These are phyloP conservation scores for Malurus splendens DNA, from an alignment of 2,797 vertebrate genomes.

Conservation along the genomic window DNA sequence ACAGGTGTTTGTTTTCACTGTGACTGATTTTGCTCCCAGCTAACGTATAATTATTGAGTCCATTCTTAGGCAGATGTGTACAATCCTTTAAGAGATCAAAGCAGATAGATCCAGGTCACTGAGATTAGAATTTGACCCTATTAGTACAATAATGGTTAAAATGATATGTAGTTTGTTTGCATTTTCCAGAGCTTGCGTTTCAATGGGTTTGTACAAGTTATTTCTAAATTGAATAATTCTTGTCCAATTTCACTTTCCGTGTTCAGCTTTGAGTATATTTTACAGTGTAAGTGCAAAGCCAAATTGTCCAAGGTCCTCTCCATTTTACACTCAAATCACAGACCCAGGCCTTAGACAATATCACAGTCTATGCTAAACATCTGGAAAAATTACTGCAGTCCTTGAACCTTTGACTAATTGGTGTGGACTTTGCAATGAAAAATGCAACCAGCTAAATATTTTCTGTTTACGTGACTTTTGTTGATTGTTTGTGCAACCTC, in stretches of 20 bases:
- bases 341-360: background rate
- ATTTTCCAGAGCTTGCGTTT: conserved; percentile 1
- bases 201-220: background rate
- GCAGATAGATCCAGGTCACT: background rate
- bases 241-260: background rate
- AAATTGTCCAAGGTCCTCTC: background rate
- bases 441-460: background rate
- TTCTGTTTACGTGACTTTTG: background rate
- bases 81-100: background rate
- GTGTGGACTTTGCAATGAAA: background rate
- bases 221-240: background rate
- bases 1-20: conserved; percentile 36
- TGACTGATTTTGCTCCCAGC: background rate
- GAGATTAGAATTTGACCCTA: conserved; percentile 1
- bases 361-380: background rate
- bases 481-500: background rate
- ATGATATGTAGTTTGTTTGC: background rate
- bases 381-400: background rate
- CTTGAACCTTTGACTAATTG: background rate
- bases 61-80: background rate
- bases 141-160: background rate
- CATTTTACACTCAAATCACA: background rate
- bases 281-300: background rate
- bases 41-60: background rate
- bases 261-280: background rate